phyloP scores from a whole-genome alignment of 2,797 vertebrate species.

The Eurystomus glaucurus region DNA sequence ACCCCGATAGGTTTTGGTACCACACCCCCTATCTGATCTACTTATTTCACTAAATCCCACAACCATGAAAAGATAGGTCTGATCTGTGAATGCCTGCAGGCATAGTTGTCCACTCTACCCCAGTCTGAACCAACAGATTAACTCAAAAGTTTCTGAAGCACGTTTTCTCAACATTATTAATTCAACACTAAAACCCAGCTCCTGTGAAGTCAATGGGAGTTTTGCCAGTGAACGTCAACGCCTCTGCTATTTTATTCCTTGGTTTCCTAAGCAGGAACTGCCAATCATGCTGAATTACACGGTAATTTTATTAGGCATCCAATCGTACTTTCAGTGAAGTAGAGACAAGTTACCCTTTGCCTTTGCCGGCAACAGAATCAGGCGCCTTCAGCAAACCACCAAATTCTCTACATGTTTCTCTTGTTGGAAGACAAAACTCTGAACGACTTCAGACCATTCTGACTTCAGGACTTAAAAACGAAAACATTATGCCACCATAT shows the following conservation, averaged over 20 bases:
- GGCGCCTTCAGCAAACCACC: not conserved
- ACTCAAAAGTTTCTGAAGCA: slow-evolving; percentile 33
- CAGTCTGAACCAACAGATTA: slow-evolving; percentile 20
- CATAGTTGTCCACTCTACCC: not conserved
- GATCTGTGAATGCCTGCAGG: not conserved
- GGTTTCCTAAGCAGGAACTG: slow-evolving; percentile 34
- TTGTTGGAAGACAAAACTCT: not conserved
- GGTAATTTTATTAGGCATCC: slow-evolving; percentile 28
- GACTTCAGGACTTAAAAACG: not conserved
- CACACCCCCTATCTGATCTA: slow-evolving; percentile 4
- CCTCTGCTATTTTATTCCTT: slow-evolving; percentile 42
- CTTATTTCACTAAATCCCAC: slow-evolving; percentile 13
- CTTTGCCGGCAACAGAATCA: not conserved
- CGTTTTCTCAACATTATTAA: not conserved
- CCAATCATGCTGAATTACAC: slow-evolving; percentile 6
- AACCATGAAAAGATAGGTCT: not conserved
- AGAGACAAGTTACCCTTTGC: not conserved
- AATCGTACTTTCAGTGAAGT: not conserved
- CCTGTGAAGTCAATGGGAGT: slow-evolving; percentile 6
- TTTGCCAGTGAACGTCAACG: not conserved
- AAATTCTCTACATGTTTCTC: not conserved
- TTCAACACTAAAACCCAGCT: slow-evolving; percentile 13
- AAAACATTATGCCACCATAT: not conserved
- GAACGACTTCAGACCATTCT: not conserved
- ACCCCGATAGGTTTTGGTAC: slow-evolving; percentile 13